Conservation (phyloP, 1,140 invertebrate genomes). For the Magallana ariakensis region DNA sequence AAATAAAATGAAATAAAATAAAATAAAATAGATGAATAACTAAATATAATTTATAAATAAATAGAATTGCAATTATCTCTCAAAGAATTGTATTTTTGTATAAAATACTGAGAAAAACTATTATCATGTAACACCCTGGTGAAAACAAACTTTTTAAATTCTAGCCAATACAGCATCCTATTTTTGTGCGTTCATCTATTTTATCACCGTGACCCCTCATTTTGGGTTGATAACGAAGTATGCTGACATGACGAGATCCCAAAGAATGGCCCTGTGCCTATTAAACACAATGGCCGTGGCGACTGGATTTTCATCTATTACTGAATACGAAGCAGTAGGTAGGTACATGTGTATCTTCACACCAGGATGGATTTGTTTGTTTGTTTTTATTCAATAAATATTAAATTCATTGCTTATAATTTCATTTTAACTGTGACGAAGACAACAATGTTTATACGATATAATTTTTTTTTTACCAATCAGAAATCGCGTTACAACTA, state of each 20-base stretch:
- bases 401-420: too few species aligned
- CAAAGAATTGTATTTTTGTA: neutral
- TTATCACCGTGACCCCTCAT: conserved; percentile 74
- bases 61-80: neutral
- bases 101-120: too few species aligned
- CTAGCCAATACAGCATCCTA: conserved; percentile 76
- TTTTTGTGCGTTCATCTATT: conserved; percentile 74
- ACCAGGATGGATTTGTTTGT: too few species aligned
- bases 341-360: conserved; percentile 63
- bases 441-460: too few species aligned
- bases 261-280: conserved; percentile 67
- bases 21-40: too few species aligned
- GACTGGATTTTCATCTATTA: conserved; percentile 75
- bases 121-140: too few species aligned
- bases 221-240: conserved; percentile 84
- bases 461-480: too few species aligned
- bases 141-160: neutral
- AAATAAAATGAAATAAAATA: too few species aligned
- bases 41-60: neutral
- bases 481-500: too few species aligned
- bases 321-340: conserved; percentile 79
- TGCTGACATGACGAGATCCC: conserved; percentile 58
- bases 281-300: conserved; percentile 75
- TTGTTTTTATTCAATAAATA: too few species aligned
- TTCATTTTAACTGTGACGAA: too few species aligned